A percentile compares a stretch with the other conserved stretches of the same genome.
phyloP scores from a whole-genome alignment of 2,888 invertebrate genomes.

The Sarcophaga variegata region DNA sequence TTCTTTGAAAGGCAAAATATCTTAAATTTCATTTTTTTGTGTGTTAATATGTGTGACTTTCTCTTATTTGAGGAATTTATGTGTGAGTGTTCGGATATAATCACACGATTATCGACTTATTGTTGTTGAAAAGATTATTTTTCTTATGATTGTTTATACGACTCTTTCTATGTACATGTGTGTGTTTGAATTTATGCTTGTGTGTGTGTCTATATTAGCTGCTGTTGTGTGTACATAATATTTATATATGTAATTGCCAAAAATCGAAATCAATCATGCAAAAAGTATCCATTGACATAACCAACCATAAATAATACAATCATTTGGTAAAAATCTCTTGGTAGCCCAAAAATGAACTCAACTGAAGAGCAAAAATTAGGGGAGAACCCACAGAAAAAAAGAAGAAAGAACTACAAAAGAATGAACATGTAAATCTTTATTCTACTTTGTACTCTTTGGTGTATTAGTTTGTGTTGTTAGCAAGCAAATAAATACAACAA shows the following conservation, averaged over 20 bases:
- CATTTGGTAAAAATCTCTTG: conserved; percentile 54
- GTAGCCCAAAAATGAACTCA: conserved; percentile 57
- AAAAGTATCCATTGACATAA: conserved; percentile 63
- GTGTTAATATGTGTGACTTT: neutral
- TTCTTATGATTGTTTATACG: neutral
- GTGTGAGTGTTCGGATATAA: neutral
- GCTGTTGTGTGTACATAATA: conserved; percentile 35
- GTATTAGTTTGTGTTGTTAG: neutral
- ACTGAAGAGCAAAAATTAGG: conserved; percentile 30
- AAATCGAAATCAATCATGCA: conserved; percentile 61
- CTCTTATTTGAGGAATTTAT: neutral
- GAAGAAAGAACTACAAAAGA: neutral
- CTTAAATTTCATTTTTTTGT: neutral
- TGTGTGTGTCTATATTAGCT: conserved; percentile 5
- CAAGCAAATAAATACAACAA: conserved; percentile 46
- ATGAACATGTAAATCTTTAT: conserved; percentile 41
- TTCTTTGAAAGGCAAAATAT: no score
- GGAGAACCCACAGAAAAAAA: neutral
- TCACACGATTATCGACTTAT: neutral
- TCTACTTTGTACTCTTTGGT: neutral
- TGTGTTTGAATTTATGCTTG: neutral
- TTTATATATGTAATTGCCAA: conserved; percentile 59
- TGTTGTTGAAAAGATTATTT: neutral
- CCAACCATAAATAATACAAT: conserved; percentile 63
- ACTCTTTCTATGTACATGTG: neutral